Evolutionary conservation across 2,888 invertebrate genomes (phyloP).

Genomic region (Epiblema foenella): DNA sequence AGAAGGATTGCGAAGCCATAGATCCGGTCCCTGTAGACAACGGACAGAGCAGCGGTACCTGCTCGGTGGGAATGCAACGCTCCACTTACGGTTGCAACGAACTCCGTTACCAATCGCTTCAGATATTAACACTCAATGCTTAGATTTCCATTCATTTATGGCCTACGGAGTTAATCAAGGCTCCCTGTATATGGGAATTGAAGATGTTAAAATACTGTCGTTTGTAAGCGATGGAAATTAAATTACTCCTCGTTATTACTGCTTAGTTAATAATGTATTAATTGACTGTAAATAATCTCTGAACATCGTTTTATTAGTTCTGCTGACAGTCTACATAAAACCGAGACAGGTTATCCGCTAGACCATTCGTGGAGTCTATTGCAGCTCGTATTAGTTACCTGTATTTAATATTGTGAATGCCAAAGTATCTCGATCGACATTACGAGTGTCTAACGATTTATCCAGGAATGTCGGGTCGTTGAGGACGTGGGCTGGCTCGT

Average conservation of each 20-base stretch:
- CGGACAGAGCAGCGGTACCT: conserved; percentile 60
- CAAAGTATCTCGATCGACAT: conserved; percentile 35
- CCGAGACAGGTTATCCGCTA: conserved; percentile 19
- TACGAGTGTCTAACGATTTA: conserved; percentile 57
- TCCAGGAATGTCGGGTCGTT: conserved; percentile 62
- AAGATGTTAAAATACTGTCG: conserved; percentile 15
- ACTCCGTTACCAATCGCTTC: conserved; percentile 51
- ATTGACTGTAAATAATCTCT: conserved; percentile 36
- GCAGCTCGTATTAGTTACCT: conserved; percentile 9
- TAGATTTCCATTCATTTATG: conserved; percentile 20
- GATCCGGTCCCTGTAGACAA: conserved; percentile 67
- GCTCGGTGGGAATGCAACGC: conserved; percentile 79
- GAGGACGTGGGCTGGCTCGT: conserved; percentile 54
- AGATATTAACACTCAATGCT: conserved; percentile 35
- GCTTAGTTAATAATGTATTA: conserved; percentile 15
- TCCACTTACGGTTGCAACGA: conserved; percentile 66
- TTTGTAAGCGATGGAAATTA: background rate
- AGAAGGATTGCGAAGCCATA: conserved; percentile 69
- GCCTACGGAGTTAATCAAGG: conserved; percentile 22
- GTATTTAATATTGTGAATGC: conserved; percentile 14
- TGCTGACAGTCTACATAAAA: conserved; percentile 14
- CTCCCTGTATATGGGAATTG: conserved; percentile 23
- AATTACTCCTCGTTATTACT: conserved; percentile 24
- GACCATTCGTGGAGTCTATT: conserved; percentile 16
- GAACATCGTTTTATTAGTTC: conserved; percentile 18